Evolutionary conservation across 1,140 invertebrate species (phyloP).

Genomic region (Vanessa atalanta): DNA sequence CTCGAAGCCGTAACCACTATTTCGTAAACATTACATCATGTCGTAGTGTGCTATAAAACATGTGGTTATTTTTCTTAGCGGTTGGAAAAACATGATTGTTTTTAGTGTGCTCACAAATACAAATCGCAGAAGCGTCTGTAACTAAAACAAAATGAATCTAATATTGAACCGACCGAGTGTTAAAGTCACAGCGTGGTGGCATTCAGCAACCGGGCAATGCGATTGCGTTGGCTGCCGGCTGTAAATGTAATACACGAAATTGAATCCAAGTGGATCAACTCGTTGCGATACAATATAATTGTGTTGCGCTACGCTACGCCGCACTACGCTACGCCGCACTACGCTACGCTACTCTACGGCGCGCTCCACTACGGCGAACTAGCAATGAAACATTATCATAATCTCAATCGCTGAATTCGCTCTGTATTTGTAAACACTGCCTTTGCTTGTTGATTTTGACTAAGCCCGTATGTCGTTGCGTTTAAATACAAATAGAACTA

Average conservation of each 20-base stretch:
- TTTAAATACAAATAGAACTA: neutral
- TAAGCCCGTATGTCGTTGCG: neutral
- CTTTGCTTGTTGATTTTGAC: conserved; percentile 7
- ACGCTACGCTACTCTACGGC: neutral
- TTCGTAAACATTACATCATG: too few species aligned
- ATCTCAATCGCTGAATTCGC: conserved; percentile 10
- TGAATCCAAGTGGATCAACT: conserved; percentile 7
- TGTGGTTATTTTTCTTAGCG: too few species aligned
- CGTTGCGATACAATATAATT: neutral
- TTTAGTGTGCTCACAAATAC: too few species aligned
- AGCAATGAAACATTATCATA: conserved; percentile 20
- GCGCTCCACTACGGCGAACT: conserved; percentile 3
- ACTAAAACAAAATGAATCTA: too few species aligned
- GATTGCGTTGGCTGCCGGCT: neutral
- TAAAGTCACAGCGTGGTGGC: too few species aligned
- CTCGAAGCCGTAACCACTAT: too few species aligned
- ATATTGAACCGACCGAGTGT: too few species aligned
- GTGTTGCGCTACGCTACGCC: neutral
- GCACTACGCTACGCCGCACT: neutral
- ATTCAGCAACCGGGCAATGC: neutral
- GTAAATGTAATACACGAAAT: conserved; percentile 7
- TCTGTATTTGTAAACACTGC: conserved; percentile 20
- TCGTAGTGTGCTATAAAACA: too few species aligned
- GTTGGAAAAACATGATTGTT: too few species aligned
- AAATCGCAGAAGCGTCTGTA: too few species aligned